A percentile compares a stretch with the other conserved stretches of the same genome.
These are phyloP conservation scores for Mylabris sibirica DNA, from an alignment of 2,888 invertebrate species.

Conservation along the genomic window DNA sequence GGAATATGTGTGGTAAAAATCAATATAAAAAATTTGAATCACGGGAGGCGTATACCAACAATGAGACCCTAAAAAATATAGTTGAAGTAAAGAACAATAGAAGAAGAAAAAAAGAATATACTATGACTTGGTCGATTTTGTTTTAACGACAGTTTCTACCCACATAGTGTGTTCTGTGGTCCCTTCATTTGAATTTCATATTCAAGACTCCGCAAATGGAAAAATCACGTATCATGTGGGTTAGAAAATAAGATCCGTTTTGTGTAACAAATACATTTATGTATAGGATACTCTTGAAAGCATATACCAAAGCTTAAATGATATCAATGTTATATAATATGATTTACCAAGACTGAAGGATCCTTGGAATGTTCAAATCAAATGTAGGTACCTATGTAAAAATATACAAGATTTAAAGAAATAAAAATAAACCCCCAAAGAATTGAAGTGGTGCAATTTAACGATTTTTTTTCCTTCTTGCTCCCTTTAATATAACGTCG, in stretches of 20 bases:
- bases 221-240: conserved; percentile 12
- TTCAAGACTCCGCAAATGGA: conserved; percentile 12
- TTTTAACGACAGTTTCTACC: conserved; percentile 13
- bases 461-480: not conserved
- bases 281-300: conserved; percentile 14
- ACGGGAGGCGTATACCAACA: not conserved
- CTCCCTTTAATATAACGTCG: not conserved
- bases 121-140: conserved; percentile 12
- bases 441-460: not conserved
- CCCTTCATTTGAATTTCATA: conserved; percentile 15
- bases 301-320: conserved; percentile 11
- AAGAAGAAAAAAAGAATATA: not conserved
- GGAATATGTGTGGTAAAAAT: not conserved
- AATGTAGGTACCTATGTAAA: not conserved
- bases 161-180: conserved; percentile 11
- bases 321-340: not conserved
- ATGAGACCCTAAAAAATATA: conserved; percentile 9
- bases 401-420: not conserved
- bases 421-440: not conserved
- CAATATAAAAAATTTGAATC: not conserved
- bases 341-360: not conserved
- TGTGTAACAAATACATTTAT: conserved; percentile 14
- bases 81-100: conserved; percentile 1
- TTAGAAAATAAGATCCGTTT: conserved; percentile 12
- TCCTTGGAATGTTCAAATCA: not conserved